A percentile compares a stretch with the other conserved stretches of the same genome.
Conservation (phyloP, 1,140 invertebrate species). For the Tetragnatha versicolor region DNA sequence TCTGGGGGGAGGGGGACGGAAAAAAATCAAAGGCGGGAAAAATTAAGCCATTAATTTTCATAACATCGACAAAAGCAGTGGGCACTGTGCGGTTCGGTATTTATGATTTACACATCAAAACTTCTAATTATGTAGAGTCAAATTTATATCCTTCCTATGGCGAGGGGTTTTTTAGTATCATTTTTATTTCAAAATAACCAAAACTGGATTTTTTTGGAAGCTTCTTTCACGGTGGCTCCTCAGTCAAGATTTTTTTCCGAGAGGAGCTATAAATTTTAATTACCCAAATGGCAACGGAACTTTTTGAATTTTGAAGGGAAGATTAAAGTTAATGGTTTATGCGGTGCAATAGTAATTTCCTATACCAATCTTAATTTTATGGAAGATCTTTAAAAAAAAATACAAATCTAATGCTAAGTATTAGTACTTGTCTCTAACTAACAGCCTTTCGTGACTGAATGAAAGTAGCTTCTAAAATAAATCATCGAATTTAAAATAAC, state of each 20-base stretch:
- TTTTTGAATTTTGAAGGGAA: conserved; percentile 12
- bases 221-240: neutral
- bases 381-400: no score
- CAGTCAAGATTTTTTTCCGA: neutral
- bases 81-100: conserved; percentile 15
- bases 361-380: conserved; percentile 18
- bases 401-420: no score
- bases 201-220: neutral
- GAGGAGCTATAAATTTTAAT: conserved; percentile 48
- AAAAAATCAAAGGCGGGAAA: conserved; percentile 25
- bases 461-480: no score
- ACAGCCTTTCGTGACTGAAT: no score
- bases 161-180: neutral
- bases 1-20: neutral
- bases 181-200: conserved; percentile 5
- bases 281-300: conserved; percentile 35
- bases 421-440: no score
- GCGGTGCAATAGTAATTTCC: conserved; percentile 6
- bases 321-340: conserved; percentile 32
- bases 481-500: no score
- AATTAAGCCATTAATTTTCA: conserved; percentile 55
- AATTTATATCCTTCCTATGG: conserved; percentile 44
- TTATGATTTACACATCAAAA: conserved; percentile 54
- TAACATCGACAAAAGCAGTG: conserved; percentile 43
- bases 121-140: conserved; percentile 54